Base-by-base conservation (phyloP, 1,140 invertebrate genomes). In the Ctenoplectra terminalis region DNA sequence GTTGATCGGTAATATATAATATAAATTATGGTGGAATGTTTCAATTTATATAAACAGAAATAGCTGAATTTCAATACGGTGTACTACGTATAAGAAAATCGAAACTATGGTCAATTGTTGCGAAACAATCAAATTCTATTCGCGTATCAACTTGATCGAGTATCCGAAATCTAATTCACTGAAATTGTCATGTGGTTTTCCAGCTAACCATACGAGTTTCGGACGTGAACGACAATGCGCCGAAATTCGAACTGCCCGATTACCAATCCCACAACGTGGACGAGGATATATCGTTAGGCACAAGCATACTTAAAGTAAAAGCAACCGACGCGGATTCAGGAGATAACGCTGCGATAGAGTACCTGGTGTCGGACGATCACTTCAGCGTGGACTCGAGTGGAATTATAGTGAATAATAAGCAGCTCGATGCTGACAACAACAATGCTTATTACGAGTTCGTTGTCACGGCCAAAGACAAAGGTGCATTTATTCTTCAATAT, bases 371-470 rank as follows among this genome's bases (percentile, higher is more conserved):
- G 79, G 98, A 99, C 91, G 97, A 98, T 92, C 98, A 98, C 92
- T 99, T 99, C 90, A 97, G 96, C 74, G 98, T 99, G 5, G 98
- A 99, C 91, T 96, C 97, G 1, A 97, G 96, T 89, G 98, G 98
- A 40, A 96, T 98, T 23, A 98, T 99, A 71, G 97, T 97, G 40
- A 98, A 98, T 90, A 98, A 98, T 90, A 98, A 98, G 88, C 97
- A 98, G 91, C 94, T 99, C 23, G 98, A 99, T 92, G 98, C 98
- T 34, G 98, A 99, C 89, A 98, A 98, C 87, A 99, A 99, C 87
- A 99, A 99, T 91, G 98, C 98, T n/a, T 98, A 98, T 90, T 99
- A 99, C 91, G 98, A 98, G 92, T 98, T 99, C 90, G 96, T 96
- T 37, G 97, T 99, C 8, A 98, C 97, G 20, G 98, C 98, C 9